Conservation (phyloP, 2,797 vertebrate genomes). For the Siniperca obscura region DNA sequence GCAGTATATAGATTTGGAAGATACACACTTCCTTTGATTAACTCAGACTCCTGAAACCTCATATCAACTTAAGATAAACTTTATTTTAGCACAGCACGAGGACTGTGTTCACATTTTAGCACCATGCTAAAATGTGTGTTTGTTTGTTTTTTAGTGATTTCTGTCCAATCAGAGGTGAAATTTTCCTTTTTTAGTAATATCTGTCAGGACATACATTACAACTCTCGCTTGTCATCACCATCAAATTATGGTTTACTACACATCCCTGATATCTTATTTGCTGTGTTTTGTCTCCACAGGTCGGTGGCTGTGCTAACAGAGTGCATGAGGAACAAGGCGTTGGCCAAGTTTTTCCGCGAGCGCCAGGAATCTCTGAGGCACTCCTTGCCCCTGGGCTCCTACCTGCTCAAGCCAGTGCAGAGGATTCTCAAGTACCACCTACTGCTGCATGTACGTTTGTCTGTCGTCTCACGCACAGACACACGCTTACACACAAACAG, state of each 20-base stretch:
- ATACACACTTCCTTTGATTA: not conserved
- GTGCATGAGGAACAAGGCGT: slow-evolving; percentile 95
- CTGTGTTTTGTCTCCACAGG: slow-evolving; percentile 80
- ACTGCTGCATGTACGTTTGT: slow-evolving; percentile 91
- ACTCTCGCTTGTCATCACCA: slow-evolving; percentile 25
- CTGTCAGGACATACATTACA: slow-evolving; percentile 13
- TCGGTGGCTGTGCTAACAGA: slow-evolving; percentile 96
- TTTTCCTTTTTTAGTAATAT: not conserved
- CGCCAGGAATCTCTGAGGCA: slow-evolving; percentile 94
- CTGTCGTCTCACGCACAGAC: slow-evolving; percentile 2
- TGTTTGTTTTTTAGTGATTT: not conserved
- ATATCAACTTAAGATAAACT: not conserved
- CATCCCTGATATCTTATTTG: slow-evolving; percentile 37
- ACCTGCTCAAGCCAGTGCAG: slow-evolving; percentile 98
- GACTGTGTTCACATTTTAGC: no score
- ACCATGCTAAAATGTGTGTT: not conserved
- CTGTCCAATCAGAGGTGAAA: not conserved
- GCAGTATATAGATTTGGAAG: not conserved
- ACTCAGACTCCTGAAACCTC: not conserved
- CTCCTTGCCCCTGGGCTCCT: slow-evolving; percentile 96
- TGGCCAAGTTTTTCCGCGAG: slow-evolving; percentile 97
- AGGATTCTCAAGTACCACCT: slow-evolving; percentile 99
- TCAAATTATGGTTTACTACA: slow-evolving; percentile 30
- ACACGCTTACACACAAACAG: slow-evolving; percentile 25
- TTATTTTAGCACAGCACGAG: not conserved